Conservation (phyloP, 2,888 invertebrate species). For the Tipula unca region DNA sequence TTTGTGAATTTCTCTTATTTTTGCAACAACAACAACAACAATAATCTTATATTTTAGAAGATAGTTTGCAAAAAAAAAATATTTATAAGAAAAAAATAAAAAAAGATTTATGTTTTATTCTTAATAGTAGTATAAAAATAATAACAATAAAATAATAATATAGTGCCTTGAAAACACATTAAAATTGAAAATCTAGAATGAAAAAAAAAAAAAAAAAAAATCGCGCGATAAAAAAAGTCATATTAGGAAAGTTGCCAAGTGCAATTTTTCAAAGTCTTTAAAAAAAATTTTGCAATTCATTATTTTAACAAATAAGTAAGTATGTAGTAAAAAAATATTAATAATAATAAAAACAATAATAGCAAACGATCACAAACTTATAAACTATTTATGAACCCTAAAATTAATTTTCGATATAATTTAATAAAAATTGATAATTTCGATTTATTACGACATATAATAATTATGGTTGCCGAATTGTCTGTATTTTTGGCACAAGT, state of each 20-base stretch:
- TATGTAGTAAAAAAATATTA: not conserved
- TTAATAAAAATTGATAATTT: not conserved
- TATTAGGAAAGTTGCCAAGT: constrained; percentile 14
- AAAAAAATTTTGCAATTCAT: not conserved
- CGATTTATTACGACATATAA: not conserved
- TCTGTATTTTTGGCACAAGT: not conserved
- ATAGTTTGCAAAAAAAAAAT: not conserved
- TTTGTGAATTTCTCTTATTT: not conserved
- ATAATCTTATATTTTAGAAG: not conserved
- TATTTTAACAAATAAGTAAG: not conserved
- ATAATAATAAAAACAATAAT: not conserved
- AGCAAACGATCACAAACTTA: not conserved
- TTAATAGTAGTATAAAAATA: not conserved
- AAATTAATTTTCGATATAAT: not conserved
- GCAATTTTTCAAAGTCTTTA: constrained; percentile 2
- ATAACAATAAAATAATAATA: not conserved
- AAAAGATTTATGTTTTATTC: not conserved
- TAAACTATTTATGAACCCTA: not conserved
- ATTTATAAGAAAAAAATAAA: not conserved
- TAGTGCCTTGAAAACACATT: constrained; percentile 14
- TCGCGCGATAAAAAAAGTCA: constrained; percentile 9
- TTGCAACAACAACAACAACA: not conserved
- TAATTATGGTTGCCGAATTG: not conserved
- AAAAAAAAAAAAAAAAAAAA: not conserved
- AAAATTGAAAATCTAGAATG: constrained; percentile 4